Evolutionary conservation across 2,113 vertebrate genomes (phyloP).

Genomic region (Oreochromis spilurus): DNA sequence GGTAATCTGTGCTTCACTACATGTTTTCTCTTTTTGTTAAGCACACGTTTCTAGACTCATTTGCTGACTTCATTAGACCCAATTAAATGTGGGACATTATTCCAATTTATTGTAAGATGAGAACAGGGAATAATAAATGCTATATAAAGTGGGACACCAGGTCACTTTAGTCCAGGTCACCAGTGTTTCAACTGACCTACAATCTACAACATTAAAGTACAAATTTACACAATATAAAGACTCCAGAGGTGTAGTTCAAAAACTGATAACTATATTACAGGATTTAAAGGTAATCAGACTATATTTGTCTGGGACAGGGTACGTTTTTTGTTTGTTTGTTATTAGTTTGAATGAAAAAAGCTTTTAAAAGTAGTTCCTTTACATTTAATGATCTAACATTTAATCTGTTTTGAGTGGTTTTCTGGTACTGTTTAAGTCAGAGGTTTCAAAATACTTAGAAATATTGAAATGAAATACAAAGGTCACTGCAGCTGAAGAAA

Average conservation of each 20-base stretch:
- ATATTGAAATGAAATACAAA: no score
- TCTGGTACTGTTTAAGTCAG: neutral
- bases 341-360: no score
- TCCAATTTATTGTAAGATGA: no score
- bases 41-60: fast-evolving
- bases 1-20: fast-evolving
- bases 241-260: no score
- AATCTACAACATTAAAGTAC: neutral
- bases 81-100: fast-evolving
- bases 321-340: no score
- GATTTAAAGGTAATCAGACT: no score
- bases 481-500: neutral
- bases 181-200: neutral
- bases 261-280: no score
- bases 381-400: no score
- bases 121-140: neutral
- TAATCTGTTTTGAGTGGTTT: neutral
- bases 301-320: no score
- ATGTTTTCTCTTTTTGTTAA: neutral
- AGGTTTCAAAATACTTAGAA: neutral
- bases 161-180: neutral
- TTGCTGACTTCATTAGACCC: neutral
- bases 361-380: no score
- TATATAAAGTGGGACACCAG: neutral
- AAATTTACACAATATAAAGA: neutral